phyloP scores from a whole-genome alignment of 2,797 vertebrate species.

The Ctenochaetus hawaiiensis region DNA sequence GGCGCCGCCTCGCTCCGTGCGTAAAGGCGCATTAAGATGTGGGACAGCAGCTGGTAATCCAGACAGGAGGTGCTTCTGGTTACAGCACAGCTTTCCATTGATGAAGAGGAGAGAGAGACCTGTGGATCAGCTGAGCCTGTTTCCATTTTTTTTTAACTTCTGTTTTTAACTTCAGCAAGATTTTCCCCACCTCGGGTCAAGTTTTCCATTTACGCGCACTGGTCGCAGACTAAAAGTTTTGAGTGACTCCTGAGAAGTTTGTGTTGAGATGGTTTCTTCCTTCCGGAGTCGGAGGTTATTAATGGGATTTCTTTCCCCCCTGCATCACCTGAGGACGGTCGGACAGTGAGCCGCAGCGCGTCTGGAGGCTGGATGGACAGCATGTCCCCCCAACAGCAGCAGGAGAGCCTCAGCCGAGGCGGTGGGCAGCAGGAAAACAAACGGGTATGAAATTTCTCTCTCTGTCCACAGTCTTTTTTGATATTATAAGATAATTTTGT shows the following conservation, averaged over 20 bases:
- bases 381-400: constrained; percentile 81
- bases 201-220: not conserved
- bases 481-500: not conserved
- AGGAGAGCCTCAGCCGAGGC: constrained; percentile 56
- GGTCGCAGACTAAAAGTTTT: not conserved
- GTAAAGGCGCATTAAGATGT: constrained; percentile 77
- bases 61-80: constrained; percentile 44
- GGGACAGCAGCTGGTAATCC: constrained; percentile 65
- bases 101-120: constrained; percentile 6
- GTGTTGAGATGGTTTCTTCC: constrained; percentile 52
- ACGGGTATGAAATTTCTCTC: constrained; percentile 45
- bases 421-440: constrained; percentile 60
- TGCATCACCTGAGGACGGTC: constrained; percentile 43
- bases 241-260: not conserved
- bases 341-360: constrained; percentile 47
- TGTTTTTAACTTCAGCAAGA: not conserved
- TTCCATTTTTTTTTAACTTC: not conserved
- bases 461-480: too few relatives aligned
- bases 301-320: constrained; percentile 41
- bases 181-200: not conserved
- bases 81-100: constrained; percentile 30
- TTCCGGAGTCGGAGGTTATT: constrained; percentile 20
- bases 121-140: not conserved
- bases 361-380: constrained; percentile 73
- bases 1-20: constrained; percentile 69